Conservation (phyloP, 2,113 vertebrate genomes). For the Nerophis ophidion region DNA sequence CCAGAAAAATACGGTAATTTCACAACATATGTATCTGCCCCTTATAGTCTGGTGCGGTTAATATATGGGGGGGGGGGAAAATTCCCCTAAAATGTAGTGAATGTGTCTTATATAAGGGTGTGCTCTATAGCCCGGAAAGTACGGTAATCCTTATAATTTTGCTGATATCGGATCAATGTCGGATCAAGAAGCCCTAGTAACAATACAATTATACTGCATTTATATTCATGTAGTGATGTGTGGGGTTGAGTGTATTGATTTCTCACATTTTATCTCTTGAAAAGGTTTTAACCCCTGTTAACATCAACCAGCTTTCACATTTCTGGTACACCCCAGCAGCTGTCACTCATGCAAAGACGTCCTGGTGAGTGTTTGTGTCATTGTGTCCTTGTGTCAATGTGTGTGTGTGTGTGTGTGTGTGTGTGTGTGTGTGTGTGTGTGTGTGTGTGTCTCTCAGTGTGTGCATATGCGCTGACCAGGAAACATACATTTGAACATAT, state of each 20-base stretch:
- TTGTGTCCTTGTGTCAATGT: background rate
- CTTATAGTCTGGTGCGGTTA: too few relatives aligned
- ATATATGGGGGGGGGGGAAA: too few relatives aligned
- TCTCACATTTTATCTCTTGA: conserved; percentile 7
- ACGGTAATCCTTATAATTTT: too few relatives aligned
- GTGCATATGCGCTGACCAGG: conserved; percentile 39
- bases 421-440: background rate
- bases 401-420: background rate
- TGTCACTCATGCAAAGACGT: conserved; percentile 55
- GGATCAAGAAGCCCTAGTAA: background rate
- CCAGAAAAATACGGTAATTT: too few relatives aligned
- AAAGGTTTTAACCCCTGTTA: conserved; percentile 56
- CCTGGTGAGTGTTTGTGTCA: conserved; percentile 42
- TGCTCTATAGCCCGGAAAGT: too few relatives aligned
- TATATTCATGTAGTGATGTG: background rate
- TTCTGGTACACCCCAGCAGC: conserved; percentile 42
- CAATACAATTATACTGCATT: background rate
- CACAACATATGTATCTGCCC: too few relatives aligned
- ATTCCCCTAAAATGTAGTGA: too few relatives aligned
- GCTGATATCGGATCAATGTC: too few relatives aligned
- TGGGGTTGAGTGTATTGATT: background rate
- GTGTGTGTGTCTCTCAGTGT: conserved; percentile 2
- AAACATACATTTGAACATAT: conserved; percentile 14
- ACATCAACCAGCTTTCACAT: conserved; percentile 46
- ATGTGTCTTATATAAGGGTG: too few relatives aligned